Evolutionary conservation across 2,888 invertebrate genomes (phyloP), one percentile per base, ranked within the genome.

Genomic region (Argyresthia albistria): DNA sequence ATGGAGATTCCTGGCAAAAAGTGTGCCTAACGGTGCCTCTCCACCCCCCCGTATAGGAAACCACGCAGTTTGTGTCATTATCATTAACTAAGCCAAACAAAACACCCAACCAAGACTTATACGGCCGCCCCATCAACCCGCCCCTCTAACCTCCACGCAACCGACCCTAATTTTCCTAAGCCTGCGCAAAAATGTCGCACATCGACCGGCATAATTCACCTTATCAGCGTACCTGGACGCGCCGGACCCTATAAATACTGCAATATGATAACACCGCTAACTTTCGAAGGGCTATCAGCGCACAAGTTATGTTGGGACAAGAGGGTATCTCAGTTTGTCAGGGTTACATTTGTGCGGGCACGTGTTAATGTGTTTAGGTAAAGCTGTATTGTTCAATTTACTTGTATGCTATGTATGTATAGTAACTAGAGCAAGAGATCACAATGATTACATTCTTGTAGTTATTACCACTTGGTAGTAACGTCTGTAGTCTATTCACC

Each of bases 151-250:
- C 50, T 39, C 39, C 11, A 0, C 37, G 15, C 11, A 6, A 12
- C 15, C 3, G 50, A 50, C 37, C 37, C 39, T 50, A 42, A 47
- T 47, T 35, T 46, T 35, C 47, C 47, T 35, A 43, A 10, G 61
- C 64, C 67, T 67, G 75, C 70, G 76, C 80, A 80, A 78, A 80
- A 80, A 78, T 80, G 73, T 73, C 72, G 65, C 62, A 58, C 59
- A 62, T 55, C 61, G 65, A 72, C 80, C 81, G 75, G 63, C 73
- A 78, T 80, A 71, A 77, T 58, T 78, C 76, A 74, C 72, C 61
- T 67, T 77, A 76, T 78, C 76, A 80, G 76, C 78, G 80, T 80
- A 69, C 66, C 25, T 25, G 25, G 2, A 25, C 25, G 70, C 67
- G 66, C 57, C 54, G 59, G 61, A 55, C 60, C 63, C 71, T 70